Conservation (phyloP, 2,113 vertebrate genomes). For the Salvator merianae region DNA sequence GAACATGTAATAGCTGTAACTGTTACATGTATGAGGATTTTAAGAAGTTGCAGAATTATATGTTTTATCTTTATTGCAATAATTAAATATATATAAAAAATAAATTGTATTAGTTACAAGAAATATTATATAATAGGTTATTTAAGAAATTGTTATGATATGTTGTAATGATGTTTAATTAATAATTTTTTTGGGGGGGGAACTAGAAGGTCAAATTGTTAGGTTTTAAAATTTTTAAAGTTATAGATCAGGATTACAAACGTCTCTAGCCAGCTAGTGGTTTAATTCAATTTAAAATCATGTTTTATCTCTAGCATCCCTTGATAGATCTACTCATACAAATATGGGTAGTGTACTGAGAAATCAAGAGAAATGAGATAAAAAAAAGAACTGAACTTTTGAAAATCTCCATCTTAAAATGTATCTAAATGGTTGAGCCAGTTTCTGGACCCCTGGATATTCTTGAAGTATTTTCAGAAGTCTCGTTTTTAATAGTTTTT, state of each 20-base stretch:
- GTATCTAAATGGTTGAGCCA: neutral
- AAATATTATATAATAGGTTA: too few relatives aligned
- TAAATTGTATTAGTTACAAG: too few relatives aligned
- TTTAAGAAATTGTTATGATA: too few relatives aligned
- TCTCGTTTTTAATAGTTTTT: too few relatives aligned
- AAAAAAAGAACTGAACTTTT: neutral
- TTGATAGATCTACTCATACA: neutral
- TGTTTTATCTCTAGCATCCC: neutral
- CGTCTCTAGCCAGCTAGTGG: neutral
- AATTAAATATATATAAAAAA: too few relatives aligned
- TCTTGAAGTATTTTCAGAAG: neutral
- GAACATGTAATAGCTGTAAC: too few relatives aligned
- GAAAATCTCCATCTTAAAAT: neutral
- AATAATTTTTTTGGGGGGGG: too few relatives aligned
- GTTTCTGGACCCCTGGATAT: neutral
- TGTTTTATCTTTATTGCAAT: too few relatives aligned
- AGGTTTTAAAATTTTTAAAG: neutral
- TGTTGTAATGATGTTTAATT: too few relatives aligned
- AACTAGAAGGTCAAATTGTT: neutral
- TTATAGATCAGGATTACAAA: neutral
- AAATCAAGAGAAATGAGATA: neutral
- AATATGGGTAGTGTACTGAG: neutral
- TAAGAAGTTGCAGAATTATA: too few relatives aligned
- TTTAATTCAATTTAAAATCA: neutral
- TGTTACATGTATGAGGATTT: too few relatives aligned